Evolutionary conservation across 2,797 vertebrate species (phyloP), one percentile per base, ranked within the genome.

Genomic region (Astyanax mexicanus): DNA sequence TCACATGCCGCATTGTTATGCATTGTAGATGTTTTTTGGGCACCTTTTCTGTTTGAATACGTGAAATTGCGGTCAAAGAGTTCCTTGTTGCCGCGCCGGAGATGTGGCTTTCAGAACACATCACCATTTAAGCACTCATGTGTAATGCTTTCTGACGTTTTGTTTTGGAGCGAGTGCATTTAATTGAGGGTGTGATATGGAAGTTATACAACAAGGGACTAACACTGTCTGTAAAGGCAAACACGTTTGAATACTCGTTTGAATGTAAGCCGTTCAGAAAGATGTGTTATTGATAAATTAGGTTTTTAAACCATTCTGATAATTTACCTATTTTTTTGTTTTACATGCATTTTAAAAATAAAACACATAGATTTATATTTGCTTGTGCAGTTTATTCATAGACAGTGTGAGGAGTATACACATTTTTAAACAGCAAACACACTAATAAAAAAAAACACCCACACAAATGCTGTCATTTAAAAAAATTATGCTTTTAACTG

Each of bases 101-200:
- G 89, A 89, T 88, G 85, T 84, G 89, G 88, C 89, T 90, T 90
- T 92, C 92, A 92, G 86, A 93, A 91, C 87, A 88, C 87, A 92
- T 92, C 89, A 92, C 87, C 83, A 87, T 88, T 90, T 83, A 87
- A 85, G 82, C 80, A 79, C 79, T 88, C 82, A 82, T 87, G 86
- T 86, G 86, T 88, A 90, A 91, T 90, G 87, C 88, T 86, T 83
- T 90, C 84, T 89, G 91, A 93, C 90, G 88, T 91, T 91, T 92
- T 89, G 90, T 92, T 92, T 92, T 87, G 89, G 86, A 92, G 87
- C 86, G 88, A 92, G 90, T 90, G 88, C 80, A 84, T 92, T 89
- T 93, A 90, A 92, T 92, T 91, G 88, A 89, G 89, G 86, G 84
- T 87, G 86, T 83, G 83, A 89, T 85, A 87, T 70, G 85, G 81